Conservation (phyloP, 2,113 vertebrate genomes). For the Odontophorus gujanensis region DNA sequence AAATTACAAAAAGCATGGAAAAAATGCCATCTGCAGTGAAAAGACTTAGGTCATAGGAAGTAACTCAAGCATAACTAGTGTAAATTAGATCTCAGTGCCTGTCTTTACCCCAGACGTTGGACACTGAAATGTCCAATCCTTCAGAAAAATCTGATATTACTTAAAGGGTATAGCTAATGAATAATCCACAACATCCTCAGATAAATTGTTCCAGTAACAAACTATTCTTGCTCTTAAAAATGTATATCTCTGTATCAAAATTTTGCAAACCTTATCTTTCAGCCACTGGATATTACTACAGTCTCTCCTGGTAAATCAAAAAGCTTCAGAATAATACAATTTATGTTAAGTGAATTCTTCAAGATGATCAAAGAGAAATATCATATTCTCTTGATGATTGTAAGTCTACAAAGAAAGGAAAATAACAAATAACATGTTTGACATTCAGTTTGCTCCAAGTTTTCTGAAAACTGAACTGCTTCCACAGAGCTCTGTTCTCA, state of each 20-base stretch:
- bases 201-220: not conserved
- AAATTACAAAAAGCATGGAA: not conserved
- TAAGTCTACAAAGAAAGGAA: not conserved
- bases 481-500: not conserved
- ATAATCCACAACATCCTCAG: not conserved
- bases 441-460: not conserved
- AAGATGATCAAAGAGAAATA: constrained; percentile 13
- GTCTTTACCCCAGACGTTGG: not conserved
- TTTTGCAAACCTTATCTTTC: not conserved
- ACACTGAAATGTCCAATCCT: not conserved
- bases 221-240: not conserved
- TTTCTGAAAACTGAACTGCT: not conserved
- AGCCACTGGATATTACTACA: not conserved
- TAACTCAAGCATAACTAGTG: not conserved
- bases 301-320: not conserved
- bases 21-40: not conserved
- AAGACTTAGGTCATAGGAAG: not conserved
- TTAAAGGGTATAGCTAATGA: not conserved
- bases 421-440: not conserved
- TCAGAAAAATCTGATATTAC: not conserved
- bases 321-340: not conserved
- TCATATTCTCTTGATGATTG: not conserved
- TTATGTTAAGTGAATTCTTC: constrained; percentile 14
- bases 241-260: not conserved
- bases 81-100: not conserved